Evolutionary conservation across 2,797 vertebrate species (phyloP), one percentile per base, ranked within the genome.

Genomic region (Harpagifer antarcticus): DNA sequence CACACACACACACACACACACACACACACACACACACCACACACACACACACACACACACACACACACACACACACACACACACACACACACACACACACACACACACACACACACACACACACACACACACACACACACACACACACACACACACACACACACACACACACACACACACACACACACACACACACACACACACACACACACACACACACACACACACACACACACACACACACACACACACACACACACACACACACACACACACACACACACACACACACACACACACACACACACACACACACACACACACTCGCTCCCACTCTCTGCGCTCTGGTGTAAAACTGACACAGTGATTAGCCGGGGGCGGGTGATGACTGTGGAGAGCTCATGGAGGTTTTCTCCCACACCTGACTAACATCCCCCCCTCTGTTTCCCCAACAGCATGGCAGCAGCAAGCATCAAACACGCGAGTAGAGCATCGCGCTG

Each of bases 351-450:
- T 86, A 60, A 78, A 78, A 72, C 45, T 65, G 75, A 83, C 72
- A 75, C 59, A 13, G 47, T 50, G 67, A 79, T 87, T 75, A 84
- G 73, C 75, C 77, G 19, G 72, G 23, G 71, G 78, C 56, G 54
- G 72, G 31, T 54, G 67, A 79, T 69, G 56, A 72, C 77, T 66
- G 50, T 48, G 45, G 50, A 56, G 69, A 57, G 79, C 52, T 77
- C 49, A 17, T 61, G 72, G 73, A 49, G 72, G 33, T 27, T 68
- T 76, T 71, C 54, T 69, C 15, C 9, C 49, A 48, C 49, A 48
- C 15, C 33, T 15, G 31, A 78, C 53, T 57, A 72, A 82, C 49
- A 71, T 53, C 61, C 48, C 20, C 42, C 31, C 42, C 33, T 48
- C 23, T 40, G 9, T 48, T 62, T 48, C 45, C 50, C 52, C 3